Evolutionary conservation across 2,888 invertebrate genomes (phyloP).

Genomic region (Isotomurus palustris): DNA sequence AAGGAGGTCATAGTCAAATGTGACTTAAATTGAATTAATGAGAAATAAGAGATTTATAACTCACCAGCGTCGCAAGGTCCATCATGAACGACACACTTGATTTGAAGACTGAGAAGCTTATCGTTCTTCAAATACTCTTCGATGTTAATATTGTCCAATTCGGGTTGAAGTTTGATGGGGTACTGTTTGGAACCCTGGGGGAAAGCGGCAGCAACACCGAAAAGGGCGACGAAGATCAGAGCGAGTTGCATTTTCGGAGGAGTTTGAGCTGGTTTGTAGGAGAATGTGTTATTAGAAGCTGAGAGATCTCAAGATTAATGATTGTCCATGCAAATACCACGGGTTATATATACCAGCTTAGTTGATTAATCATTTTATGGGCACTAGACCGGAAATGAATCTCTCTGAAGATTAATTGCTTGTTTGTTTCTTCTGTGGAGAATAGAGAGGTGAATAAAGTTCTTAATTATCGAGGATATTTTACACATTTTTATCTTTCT

Average conservation of each 20-base stretch:
- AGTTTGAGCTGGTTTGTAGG: not conserved
- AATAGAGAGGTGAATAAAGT: too few species aligned
- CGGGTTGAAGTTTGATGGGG: conserved; percentile 32
- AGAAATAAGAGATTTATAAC: not conserved
- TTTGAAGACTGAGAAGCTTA: conserved; percentile 21
- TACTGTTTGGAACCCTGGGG: conserved; percentile 16
- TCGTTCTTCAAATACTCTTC: conserved; percentile 31
- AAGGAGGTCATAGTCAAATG: conserved; percentile 7
- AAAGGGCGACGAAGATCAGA: not conserved
- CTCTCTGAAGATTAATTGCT: too few species aligned
- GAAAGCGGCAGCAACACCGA: not conserved
- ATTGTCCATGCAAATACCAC: too few species aligned
- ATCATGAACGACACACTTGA: conserved; percentile 19
- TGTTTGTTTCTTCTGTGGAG: too few species aligned
- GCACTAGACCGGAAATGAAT: too few species aligned
- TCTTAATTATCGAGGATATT: too few species aligned
- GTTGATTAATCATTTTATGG: too few species aligned
- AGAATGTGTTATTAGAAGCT: not conserved
- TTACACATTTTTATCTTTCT: too few species aligned
- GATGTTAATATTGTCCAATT: conserved; percentile 27
- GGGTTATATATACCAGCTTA: too few species aligned
- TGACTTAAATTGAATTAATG: conserved; percentile 1
- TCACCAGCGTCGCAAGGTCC: not conserved
- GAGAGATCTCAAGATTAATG: too few species aligned
- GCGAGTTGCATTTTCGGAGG: conserved; percentile 1